Conservation (phyloP, 2,888 invertebrate species). For the Cataglyphis rosenhaueri region DNA sequence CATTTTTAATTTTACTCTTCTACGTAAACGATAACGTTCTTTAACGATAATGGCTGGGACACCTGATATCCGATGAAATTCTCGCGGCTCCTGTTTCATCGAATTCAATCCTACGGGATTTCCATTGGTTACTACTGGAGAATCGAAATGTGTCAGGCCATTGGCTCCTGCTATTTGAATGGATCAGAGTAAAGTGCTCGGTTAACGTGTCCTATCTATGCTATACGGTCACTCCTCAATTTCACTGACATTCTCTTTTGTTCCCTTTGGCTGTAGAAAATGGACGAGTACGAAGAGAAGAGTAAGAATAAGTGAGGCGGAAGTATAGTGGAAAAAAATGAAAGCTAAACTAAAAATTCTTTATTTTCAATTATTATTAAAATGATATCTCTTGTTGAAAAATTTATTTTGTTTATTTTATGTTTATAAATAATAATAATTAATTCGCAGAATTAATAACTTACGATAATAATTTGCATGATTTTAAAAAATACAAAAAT, state of each 20-base stretch:
- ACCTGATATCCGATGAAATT: constrained; percentile 66
- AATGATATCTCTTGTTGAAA: not conserved
- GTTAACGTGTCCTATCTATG: constrained; percentile 63
- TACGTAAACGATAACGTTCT: constrained; percentile 59
- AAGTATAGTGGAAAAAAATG: not conserved
- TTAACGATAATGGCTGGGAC: constrained; percentile 40
- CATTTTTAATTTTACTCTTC: constrained; percentile 54
- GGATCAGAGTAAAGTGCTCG: constrained; percentile 60
- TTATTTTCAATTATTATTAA: not conserved
- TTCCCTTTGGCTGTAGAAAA: constrained; percentile 9
- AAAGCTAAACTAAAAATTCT: not conserved
- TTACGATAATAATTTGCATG: too few relatives aligned
- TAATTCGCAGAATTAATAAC: not conserved
- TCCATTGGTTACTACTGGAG: constrained; percentile 59
- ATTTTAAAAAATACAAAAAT: not conserved
- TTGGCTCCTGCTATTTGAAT: constrained; percentile 61
- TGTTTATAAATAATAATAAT: not conserved
- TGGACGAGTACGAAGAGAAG: not conserved
- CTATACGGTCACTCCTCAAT: constrained; percentile 39
- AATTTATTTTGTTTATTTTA: not conserved
- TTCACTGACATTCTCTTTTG: constrained; percentile 41
- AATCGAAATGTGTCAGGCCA: constrained; percentile 66
- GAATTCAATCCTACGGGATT: constrained; percentile 70
- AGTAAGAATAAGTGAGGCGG: not conserved
- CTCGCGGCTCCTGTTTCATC: constrained; percentile 67